A percentile compares a stretch with the other conserved stretches of the same genome.
Evolutionary conservation across 2,113 vertebrate genomes (phyloP).

Genomic region (Trinectes maculatus): DNA sequence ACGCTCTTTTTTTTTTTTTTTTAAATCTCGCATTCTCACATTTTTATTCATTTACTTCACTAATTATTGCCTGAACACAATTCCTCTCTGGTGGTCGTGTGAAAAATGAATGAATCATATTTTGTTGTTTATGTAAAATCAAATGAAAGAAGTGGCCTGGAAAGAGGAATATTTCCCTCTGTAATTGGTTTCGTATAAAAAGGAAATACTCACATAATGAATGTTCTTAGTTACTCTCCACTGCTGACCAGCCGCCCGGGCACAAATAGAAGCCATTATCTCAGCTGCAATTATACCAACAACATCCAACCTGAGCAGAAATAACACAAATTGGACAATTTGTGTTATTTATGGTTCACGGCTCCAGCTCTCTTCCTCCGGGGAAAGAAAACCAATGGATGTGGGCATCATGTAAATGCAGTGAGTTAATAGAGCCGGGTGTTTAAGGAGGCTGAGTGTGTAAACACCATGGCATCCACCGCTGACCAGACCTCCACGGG

Average conservation of each 20-base stretch:
- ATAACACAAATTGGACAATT: slow-evolving; percentile 57
- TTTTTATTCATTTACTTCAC: too few species aligned
- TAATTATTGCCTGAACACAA: background rate
- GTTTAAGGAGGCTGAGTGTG: slow-evolving; percentile 44
- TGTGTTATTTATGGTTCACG: slow-evolving; percentile 56
- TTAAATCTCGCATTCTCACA: too few species aligned
- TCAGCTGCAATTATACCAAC: slow-evolving; percentile 46
- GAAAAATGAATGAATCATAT: background rate
- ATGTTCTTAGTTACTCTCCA: slow-evolving; percentile 1
- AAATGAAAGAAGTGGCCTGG: background rate
- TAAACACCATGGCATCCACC: slow-evolving; percentile 51
- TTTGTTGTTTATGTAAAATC: background rate
- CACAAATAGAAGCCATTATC: slow-evolving; percentile 46
- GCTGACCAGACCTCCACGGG: slow-evolving; percentile 42
- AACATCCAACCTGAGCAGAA: slow-evolving; percentile 51
- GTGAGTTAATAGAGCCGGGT: slow-evolving; percentile 44
- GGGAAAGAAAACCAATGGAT: slow-evolving; percentile 29
- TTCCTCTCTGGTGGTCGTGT: too few species aligned
- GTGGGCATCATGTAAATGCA: slow-evolving; percentile 55
- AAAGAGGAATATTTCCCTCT: background rate
- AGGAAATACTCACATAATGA: slow-evolving; percentile 7
- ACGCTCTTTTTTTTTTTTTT: too few species aligned
- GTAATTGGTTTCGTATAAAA: background rate
- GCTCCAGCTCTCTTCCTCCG: slow-evolving; percentile 22
- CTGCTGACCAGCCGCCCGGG: slow-evolving; percentile 24